Percentiles rank a stretch among this genome's conserved stretches.
Conservation (phyloP, 2,888 invertebrate genomes). For the Protodeltote pygarga region DNA sequence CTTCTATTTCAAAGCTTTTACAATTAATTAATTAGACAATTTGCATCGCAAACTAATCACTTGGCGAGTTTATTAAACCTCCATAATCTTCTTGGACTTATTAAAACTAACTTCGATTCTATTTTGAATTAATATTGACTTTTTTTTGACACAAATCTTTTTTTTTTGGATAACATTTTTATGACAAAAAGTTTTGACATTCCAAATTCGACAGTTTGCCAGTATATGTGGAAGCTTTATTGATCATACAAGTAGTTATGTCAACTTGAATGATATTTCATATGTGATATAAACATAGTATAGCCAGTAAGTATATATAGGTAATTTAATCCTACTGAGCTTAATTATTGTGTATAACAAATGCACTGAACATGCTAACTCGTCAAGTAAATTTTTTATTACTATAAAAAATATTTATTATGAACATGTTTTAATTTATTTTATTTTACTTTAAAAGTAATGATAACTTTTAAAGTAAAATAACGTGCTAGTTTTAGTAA, state of each 20-base stretch:
- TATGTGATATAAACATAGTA: slow-evolving; percentile 83
- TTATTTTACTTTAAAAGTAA: slow-evolving; percentile 64
- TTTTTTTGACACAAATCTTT: slow-evolving; percentile 40
- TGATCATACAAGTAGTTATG: slow-evolving; percentile 66
- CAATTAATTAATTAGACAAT: slow-evolving; percentile 50
- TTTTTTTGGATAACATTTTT: slow-evolving; percentile 21
- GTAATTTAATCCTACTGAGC: slow-evolving; percentile 59
- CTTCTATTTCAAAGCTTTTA: slow-evolving; percentile 37
- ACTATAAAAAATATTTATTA: slow-evolving; percentile 73
- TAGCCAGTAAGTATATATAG: slow-evolving; percentile 69
- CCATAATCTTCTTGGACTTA: slow-evolving; percentile 18
- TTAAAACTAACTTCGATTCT: slow-evolving; percentile 16
- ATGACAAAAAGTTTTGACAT: slow-evolving; percentile 56
- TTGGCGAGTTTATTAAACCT: slow-evolving; percentile 43
- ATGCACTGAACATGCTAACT: slow-evolving; percentile 62
- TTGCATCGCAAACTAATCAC: slow-evolving; percentile 66
- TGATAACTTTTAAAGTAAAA: slow-evolving; percentile 69
- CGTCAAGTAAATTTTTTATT: slow-evolving; percentile 61
- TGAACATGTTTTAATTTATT: slow-evolving; percentile 67
- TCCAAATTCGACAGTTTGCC: slow-evolving; percentile 70
- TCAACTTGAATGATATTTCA: slow-evolving; percentile 81
- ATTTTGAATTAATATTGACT: slow-evolving; percentile 37
- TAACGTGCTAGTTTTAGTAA: slow-evolving; percentile 63
- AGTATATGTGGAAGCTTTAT: slow-evolving; percentile 70
- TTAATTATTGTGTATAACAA: slow-evolving; percentile 61